Conservation (phyloP, 2,797 vertebrate genomes). For the Acanthurus tractus region DNA sequence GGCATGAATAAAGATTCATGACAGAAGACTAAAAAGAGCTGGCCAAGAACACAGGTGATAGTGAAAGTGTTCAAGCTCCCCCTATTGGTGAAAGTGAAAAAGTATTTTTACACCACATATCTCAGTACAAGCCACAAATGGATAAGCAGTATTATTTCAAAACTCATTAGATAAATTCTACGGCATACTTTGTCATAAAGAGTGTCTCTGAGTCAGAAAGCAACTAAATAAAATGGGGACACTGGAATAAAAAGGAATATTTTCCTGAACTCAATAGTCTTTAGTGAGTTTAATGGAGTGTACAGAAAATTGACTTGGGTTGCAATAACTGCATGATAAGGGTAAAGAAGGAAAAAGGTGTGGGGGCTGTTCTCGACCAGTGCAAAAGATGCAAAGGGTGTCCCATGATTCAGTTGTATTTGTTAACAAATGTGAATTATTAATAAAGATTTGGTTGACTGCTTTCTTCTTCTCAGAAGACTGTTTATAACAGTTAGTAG, state of each 20-base stretch:
- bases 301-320: constrained; percentile 68
- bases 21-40: constrained; percentile 42
- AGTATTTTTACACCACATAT: constrained; percentile 7
- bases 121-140: constrained; percentile 13
- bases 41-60: constrained; percentile 50
- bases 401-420: constrained; percentile 69
- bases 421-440: constrained; percentile 72
- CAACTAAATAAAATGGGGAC: constrained; percentile 14
- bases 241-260: neutral
- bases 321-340: constrained; percentile 58
- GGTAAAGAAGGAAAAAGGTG: constrained; percentile 32
- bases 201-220: constrained; percentile 37
- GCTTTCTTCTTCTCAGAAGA: constrained; percentile 73
- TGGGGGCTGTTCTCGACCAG: constrained; percentile 29
- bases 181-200: neutral
- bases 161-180: constrained; percentile 18
- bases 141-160: constrained; percentile 21
- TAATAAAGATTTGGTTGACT: constrained; percentile 59
- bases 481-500: constrained; percentile 56
- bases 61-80: constrained; percentile 82
- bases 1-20: constrained; percentile 58
- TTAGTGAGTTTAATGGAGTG: constrained; percentile 61
- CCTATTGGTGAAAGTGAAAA: constrained; percentile 73
- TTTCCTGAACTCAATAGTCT: constrained; percentile 55
- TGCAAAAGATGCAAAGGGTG: constrained; percentile 53